Evolutionary conservation across 2,888 invertebrate genomes (phyloP).

Genomic region (Drosophila ustulata): DNA sequence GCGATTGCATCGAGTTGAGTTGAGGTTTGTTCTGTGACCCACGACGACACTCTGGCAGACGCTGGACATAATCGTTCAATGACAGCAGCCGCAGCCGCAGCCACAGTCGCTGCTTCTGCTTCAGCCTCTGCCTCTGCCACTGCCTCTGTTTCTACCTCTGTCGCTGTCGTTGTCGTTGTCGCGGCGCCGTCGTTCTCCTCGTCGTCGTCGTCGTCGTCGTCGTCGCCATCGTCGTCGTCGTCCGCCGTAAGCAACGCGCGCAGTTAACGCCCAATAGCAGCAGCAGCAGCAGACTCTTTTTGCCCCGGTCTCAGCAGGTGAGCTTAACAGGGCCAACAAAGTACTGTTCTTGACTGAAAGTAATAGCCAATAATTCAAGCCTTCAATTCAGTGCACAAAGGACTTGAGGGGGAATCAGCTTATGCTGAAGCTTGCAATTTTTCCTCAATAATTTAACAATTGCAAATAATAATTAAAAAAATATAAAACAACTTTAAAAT

Average conservation of each 20-base stretch:
- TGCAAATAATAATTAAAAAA: too few relatives aligned
- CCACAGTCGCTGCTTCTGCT: slow-evolving; percentile 34
- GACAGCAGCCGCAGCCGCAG: slow-evolving; percentile 57
- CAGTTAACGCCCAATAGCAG: slow-evolving; percentile 61
- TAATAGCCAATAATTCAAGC: not conserved
- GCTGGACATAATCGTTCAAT: slow-evolving; percentile 66
- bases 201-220: slow-evolving; percentile 33
- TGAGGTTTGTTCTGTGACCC: slow-evolving; percentile 28
- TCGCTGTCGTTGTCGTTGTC: slow-evolving; percentile 30
- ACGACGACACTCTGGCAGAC: slow-evolving; percentile 25
- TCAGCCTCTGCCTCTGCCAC: slow-evolving; percentile 41
- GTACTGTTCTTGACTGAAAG: not conserved
- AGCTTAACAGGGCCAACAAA: slow-evolving; percentile 15
- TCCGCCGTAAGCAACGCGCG: slow-evolving; percentile 34
- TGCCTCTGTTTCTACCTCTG: slow-evolving; percentile 22
- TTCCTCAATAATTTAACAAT: too few relatives aligned
- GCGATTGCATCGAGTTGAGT: slow-evolving; percentile 16
- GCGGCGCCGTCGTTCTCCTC: slow-evolving; percentile 38
- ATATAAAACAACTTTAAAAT: too few relatives aligned
- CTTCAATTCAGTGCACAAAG: not conserved
- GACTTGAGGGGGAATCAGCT: too few relatives aligned
- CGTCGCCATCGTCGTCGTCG: slow-evolving; percentile 35
- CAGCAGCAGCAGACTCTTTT: slow-evolving; percentile 20
- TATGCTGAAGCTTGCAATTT: too few relatives aligned
- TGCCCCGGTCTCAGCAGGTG: slow-evolving; percentile 41